Evolutionary conservation across 37 sponge, comb jelly and placozoan species (phyloP).

Genomic region (Ephydatia muelleri): DNA sequence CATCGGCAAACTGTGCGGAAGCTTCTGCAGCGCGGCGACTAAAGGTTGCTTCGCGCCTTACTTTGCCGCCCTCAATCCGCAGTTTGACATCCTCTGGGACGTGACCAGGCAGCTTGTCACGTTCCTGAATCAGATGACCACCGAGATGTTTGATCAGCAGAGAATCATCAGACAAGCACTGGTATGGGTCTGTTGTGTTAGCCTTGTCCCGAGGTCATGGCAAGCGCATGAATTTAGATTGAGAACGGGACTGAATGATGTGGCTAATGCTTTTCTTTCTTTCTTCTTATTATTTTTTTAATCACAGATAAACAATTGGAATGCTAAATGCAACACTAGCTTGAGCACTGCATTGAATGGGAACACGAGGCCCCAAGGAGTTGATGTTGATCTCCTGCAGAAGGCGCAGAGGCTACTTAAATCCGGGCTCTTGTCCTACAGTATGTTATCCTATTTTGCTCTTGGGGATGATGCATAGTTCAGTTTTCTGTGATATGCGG

Average conservation of each 20-base stretch:
- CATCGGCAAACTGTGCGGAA: slow-evolving; percentile 12
- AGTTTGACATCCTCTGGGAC: slow-evolving; percentile 31
- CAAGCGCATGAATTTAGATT: no score
- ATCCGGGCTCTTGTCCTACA: not conserved
- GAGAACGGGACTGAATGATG: not conserved
- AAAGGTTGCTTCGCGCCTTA: slow-evolving; percentile 46
- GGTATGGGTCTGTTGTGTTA: no score
- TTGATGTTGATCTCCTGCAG: not conserved
- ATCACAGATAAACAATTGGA: not conserved
- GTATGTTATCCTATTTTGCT: not conserved
- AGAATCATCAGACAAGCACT: not conserved
- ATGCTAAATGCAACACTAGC: not conserved
- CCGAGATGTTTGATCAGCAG: not conserved
- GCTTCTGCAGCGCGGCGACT: slow-evolving; percentile 6
- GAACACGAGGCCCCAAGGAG: not conserved
- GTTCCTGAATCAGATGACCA: not conserved
- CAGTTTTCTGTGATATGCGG: not conserved
- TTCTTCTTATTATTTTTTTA: no score
- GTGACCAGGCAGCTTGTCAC: not conserved
- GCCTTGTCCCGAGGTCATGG: no score
- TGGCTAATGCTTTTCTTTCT: not conserved
- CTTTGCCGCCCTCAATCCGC: slow-evolving; percentile 14
- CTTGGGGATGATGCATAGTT: no score
- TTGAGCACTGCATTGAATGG: not conserved
- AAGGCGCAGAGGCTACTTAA: not conserved